phyloP scores from a whole-genome alignment of 2,888 invertebrate species.

The Busseola fusca region DNA sequence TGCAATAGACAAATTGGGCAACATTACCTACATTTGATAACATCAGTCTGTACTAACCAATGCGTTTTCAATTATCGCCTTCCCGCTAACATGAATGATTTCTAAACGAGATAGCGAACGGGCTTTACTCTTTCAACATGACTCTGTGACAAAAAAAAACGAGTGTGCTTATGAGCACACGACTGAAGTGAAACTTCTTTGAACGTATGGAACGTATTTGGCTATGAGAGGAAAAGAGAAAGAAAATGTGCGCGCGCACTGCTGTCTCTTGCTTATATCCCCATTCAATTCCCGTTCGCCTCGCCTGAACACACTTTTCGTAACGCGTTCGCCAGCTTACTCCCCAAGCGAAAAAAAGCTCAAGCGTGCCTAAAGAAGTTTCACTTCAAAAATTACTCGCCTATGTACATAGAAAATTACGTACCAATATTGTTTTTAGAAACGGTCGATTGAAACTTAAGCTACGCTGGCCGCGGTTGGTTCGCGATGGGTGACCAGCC shows the following conservation, averaged over 20 bases:
- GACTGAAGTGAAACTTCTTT: too few relatives aligned
- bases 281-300: too few relatives aligned
- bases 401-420: constrained; percentile 19
- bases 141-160: constrained; percentile 23
- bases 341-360: too few relatives aligned
- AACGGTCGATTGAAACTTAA: neutral
- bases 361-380: too few relatives aligned
- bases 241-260: too few relatives aligned
- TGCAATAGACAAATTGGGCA: constrained; percentile 49
- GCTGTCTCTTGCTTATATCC: too few relatives aligned
- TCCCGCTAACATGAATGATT: constrained; percentile 73
- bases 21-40: constrained; percentile 54
- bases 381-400: too few relatives aligned
- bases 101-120: constrained; percentile 78
- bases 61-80: constrained; percentile 82
- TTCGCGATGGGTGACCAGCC: neutral
- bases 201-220: too few relatives aligned
- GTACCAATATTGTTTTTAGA: neutral
- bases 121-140: constrained; percentile 55
- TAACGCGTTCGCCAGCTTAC: too few relatives aligned
- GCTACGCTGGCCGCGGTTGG: neutral
- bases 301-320: too few relatives aligned
- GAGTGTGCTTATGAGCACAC: too few relatives aligned
- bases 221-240: too few relatives aligned
- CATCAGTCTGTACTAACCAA: constrained; percentile 59